A percentile compares a stretch with the other conserved stretches of the same genome.
Evolutionary conservation across 2,888 invertebrate species (phyloP).

Genomic region (Cephus nigrinus): DNA sequence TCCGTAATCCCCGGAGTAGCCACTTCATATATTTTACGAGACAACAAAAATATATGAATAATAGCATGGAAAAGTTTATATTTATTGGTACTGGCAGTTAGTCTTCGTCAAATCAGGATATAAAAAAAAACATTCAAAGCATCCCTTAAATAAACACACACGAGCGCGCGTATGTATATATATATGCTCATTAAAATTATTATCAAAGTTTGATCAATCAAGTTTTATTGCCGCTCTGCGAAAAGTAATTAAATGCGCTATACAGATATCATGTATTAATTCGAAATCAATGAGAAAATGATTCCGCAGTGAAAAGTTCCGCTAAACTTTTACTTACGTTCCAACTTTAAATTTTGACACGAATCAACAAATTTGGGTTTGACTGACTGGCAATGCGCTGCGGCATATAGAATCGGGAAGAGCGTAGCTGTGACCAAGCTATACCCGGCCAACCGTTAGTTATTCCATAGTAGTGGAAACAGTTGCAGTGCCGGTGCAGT

Average conservation of each 20-base stretch:
- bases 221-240: background rate
- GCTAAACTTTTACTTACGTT: background rate
- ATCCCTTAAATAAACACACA: too few species aligned
- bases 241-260: background rate
- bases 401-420: background rate
- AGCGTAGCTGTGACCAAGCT: background rate
- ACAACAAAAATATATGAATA: too few species aligned
- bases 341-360: background rate
- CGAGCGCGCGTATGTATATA: background rate
- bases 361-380: background rate
- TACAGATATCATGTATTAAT: background rate
- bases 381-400: background rate
- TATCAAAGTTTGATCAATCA: background rate
- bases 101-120: too few species aligned
- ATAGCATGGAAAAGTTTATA: too few species aligned
- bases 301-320: background rate
- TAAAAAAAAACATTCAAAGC: too few species aligned
- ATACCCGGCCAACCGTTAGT: background rate
- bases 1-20: too few species aligned
- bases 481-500: conserved; percentile 37
- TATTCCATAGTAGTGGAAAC: background rate
- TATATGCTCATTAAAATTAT: background rate
- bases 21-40: too few species aligned
- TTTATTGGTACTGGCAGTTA: too few species aligned
- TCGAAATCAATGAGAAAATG: background rate